These are phyloP conservation scores for Eupithecia dodoneata DNA, from an alignment of 2,888 invertebrate species.

Conservation along the genomic window DNA sequence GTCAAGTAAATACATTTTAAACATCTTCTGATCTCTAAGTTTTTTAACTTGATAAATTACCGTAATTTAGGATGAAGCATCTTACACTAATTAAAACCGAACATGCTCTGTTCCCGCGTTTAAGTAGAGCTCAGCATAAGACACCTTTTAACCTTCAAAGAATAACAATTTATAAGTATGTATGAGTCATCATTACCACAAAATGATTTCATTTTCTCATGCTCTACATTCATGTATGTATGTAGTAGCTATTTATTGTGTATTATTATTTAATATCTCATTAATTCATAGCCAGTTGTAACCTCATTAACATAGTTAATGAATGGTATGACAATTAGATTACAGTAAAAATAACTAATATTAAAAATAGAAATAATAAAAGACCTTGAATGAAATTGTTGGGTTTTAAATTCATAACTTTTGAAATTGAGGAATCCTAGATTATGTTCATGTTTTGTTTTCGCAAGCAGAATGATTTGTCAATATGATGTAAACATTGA, in stretches of 20 bases:
- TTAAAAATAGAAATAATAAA: neutral
- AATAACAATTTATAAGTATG: neutral
- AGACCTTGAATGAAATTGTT: neutral
- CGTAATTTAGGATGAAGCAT: neutral
- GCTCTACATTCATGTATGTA: neutral
- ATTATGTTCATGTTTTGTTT: neutral
- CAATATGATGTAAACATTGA: neutral
- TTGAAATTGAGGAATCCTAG: neutral
- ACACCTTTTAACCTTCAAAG: neutral
- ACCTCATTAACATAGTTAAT: slow-evolving; percentile 3
- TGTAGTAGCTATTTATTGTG: neutral
- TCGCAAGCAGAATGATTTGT: slow-evolving; percentile 5
- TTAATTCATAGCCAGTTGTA: neutral
- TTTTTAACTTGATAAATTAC: too few species aligned
- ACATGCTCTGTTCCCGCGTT: neutral
- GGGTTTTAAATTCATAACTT: neutral
- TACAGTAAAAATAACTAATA: neutral
- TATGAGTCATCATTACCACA: slow-evolving; percentile 13
- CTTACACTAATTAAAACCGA: neutral
- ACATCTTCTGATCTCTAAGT: too few species aligned
- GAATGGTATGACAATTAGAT: neutral
- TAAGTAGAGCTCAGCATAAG: neutral
- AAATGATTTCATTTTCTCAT: neutral
- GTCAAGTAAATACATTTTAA: too few species aligned
- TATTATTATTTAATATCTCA: neutral